Evolutionary conservation across 1,140 invertebrate genomes (phyloP).

Genomic region (Cotesia typhae): DNA sequence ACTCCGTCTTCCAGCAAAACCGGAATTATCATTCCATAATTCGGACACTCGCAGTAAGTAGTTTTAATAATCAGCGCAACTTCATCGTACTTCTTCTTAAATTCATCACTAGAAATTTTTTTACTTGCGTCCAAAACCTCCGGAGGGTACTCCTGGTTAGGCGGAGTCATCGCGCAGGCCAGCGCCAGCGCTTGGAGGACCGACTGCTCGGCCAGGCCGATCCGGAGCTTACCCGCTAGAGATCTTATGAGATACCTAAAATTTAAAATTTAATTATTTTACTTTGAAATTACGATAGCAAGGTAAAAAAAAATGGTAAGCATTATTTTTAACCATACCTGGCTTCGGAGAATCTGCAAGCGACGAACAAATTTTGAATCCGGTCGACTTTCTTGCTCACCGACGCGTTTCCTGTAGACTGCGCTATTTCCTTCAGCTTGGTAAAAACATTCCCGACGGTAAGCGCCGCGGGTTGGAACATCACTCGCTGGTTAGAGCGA

Average conservation of each 20-base stretch:
- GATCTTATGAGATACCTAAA: constrained; percentile 88
- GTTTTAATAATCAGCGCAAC: constrained; percentile 86
- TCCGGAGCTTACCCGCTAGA: constrained; percentile 92
- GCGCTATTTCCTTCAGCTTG: constrained; percentile 90
- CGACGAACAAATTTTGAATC: constrained; percentile 91
- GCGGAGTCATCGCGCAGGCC: constrained; percentile 80
- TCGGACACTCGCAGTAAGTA: constrained; percentile 96
- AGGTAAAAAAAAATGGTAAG: too few relatives aligned
- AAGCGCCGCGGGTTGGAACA: constrained; percentile 80
- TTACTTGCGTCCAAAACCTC: constrained; percentile 72
- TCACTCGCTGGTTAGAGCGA: constrained; percentile 86
- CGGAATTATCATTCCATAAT: constrained; percentile 89
- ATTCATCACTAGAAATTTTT: constrained; percentile 71
- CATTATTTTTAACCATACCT: too few relatives aligned
- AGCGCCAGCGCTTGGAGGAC: constrained; percentile 90
- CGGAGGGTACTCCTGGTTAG: constrained; percentile 74
- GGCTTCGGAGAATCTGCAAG: constrained; percentile 90
- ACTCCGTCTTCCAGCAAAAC: constrained; percentile 84
- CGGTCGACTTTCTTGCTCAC: constrained; percentile 90
- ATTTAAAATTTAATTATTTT: constrained; percentile 37
- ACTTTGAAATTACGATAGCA: too few relatives aligned
- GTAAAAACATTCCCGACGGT: constrained; percentile 79
- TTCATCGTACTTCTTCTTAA: constrained; percentile 85
- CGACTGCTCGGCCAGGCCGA: constrained; percentile 97
- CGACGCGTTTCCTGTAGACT: constrained; percentile 82